Percentiles rank a stretch among this genome's conserved stretches.
These are phyloP conservation scores for Dipodomys merriami DNA, from an alignment of 2,113 vertebrate genomes.

Conservation along the genomic window DNA sequence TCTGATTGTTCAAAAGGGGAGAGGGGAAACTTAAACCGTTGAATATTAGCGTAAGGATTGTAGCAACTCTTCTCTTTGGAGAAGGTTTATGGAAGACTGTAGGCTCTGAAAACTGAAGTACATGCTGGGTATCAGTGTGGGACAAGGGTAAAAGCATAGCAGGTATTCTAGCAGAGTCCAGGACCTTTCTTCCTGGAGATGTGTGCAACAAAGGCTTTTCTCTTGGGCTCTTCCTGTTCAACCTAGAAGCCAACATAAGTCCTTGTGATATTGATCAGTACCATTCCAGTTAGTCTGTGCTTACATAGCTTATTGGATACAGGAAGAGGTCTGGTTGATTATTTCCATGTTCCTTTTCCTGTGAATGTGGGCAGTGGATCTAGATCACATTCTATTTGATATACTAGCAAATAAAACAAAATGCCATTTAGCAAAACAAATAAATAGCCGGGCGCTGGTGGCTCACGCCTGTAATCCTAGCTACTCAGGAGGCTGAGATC, in stretches of 20 bases:
- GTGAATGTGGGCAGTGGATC: background rate
- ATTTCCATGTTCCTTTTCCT: background rate
- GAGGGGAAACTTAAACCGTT: background rate
- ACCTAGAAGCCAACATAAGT: background rate
- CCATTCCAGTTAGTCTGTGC: background rate
- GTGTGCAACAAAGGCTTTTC: background rate
- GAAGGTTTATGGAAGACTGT: background rate
- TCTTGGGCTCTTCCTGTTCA: background rate
- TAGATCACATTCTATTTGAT: background rate
- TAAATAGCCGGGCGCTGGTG: no score
- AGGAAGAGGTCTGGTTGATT: background rate
- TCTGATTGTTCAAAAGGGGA: background rate
- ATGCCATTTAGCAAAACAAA: background rate
- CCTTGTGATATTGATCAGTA: background rate
- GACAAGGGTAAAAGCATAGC: fast-evolving
- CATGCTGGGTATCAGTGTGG: background rate
- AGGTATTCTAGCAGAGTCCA: fast-evolving
- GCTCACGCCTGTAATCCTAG: no score
- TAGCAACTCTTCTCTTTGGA: background rate
- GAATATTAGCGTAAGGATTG: background rate
- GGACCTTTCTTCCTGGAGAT: background rate
- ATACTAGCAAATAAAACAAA: background rate
- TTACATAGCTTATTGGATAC: background rate
- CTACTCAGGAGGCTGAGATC: no score
- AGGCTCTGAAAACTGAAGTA: background rate